Evolutionary conservation across 2,888 invertebrate species (phyloP).

Genomic region (Petrophora chlorosata): DNA sequence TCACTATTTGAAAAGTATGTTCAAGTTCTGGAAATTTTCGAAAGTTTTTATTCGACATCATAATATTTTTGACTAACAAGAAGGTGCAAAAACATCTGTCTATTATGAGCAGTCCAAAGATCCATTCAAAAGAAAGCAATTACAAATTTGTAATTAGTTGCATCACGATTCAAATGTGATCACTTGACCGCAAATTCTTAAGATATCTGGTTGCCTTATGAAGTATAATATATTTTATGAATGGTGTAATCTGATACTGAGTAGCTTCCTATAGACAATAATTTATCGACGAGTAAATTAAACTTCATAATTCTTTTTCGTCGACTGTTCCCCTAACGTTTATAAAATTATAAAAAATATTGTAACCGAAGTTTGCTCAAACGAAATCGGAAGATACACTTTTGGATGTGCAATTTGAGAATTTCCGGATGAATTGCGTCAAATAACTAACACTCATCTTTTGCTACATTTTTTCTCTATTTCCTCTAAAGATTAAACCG

Average conservation of each 20-base stretch:
- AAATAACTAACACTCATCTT: slow-evolving; percentile 68
- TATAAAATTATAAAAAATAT: slow-evolving; percentile 37
- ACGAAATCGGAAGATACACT: slow-evolving; percentile 66
- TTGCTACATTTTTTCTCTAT: slow-evolving; percentile 62
- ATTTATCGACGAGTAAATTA: slow-evolving; percentile 4
- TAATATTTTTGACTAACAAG: slow-evolving; percentile 14
- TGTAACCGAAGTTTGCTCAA: slow-evolving; percentile 35
- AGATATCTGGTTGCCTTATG: slow-evolving; percentile 60
- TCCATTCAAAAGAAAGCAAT: slow-evolving; percentile 55
- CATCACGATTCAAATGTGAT: slow-evolving; percentile 45
- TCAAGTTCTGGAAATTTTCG: too few species aligned
- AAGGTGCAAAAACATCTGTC: slow-evolving; percentile 50
- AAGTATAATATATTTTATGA: slow-evolving; percentile 47
- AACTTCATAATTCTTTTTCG: slow-evolving; percentile 2
- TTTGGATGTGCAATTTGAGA: slow-evolving; percentile 79
- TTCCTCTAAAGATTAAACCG: slow-evolving; percentile 44
- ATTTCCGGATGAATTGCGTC: slow-evolving; percentile 75
- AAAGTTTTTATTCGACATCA: too few species aligned
- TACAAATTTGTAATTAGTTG: slow-evolving; percentile 56
- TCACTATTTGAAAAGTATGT: too few species aligned
- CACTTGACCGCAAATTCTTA: slow-evolving; percentile 67
- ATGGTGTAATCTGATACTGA: slow-evolving; percentile 64
- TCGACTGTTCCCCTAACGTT: background rate
- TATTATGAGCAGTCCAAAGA: slow-evolving; percentile 45
- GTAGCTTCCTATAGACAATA: slow-evolving; percentile 12